These are phyloP conservation scores for Marcusenius ussheri DNA, from an alignment of 2,113 vertebrate species.

Conservation along the genomic window DNA sequence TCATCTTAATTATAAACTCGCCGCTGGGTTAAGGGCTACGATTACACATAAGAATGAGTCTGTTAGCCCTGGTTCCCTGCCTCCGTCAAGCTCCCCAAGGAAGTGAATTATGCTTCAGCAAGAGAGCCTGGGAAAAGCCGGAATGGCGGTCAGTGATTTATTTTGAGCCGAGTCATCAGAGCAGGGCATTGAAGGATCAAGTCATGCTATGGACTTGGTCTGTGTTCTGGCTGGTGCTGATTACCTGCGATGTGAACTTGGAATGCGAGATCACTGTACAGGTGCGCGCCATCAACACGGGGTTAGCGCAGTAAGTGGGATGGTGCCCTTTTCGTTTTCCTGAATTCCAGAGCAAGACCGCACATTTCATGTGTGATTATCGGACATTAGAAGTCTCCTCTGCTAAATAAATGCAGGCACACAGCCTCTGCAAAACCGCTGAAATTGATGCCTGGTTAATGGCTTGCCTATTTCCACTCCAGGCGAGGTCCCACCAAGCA, in stretches of 20 bases:
- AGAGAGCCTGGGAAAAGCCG: not conserved
- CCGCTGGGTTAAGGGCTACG: not conserved
- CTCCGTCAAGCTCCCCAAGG: not conserved
- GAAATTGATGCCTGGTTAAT: not conserved
- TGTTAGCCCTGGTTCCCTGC: not conserved
- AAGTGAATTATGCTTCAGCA: not conserved
- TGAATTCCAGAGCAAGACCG: not conserved
- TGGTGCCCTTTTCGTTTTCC: not conserved
- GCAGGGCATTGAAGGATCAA: not conserved
- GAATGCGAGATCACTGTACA: not conserved
- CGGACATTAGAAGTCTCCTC: not conserved
- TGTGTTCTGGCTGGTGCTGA: not conserved
- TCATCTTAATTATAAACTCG: not conserved
- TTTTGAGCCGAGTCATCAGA: not conserved
- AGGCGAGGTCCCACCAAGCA: not conserved
- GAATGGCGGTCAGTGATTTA: not conserved
- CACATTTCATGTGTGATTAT: slow-evolving; percentile 5
- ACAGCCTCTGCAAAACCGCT: not conserved
- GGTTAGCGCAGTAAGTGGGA: not conserved
- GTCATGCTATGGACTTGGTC: not conserved
- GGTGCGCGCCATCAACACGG: not conserved
- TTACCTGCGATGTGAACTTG: not conserved
- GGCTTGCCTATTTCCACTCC: not conserved
- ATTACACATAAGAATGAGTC: not conserved
- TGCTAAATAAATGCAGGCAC: not conserved